Evolutionary conservation across 1,140 invertebrate genomes (phyloP), one percentile per base, ranked within the genome.

Genomic region (Cydia strobilella): DNA sequence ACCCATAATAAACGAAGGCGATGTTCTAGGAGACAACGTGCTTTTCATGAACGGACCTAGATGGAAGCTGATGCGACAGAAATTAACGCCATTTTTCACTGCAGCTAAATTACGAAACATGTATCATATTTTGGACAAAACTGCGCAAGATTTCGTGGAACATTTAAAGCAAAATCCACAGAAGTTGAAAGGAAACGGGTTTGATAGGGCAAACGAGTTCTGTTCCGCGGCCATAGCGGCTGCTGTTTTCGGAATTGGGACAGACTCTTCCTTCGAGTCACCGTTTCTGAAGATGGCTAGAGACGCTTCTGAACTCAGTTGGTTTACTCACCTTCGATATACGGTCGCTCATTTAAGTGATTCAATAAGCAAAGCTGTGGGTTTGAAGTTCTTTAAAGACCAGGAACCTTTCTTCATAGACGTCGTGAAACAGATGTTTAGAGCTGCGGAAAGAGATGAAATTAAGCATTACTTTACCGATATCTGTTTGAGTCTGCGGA

Each of bases 11-110:
- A 93, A 93, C 74, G 85, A 93, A 76, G 88, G 86, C 1, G 94
- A 95, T 78, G 88, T 93, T 2, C 63, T 95, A 0, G 90, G 92
- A n/a, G 91, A 93, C 5, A 93, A 94, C 76, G 80, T 96, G 39
- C 93, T 95, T 23, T 87, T 87, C 13, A 76, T 86, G 79, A 86
- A 85, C 27, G 90, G 87, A 23, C 81, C 81, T 12, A 84, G 84
- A 76, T 94, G 93, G 93, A 89, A 91, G 80, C 79, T 89, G 6
- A 81, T 93, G 54, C 74, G 93, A 73, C 86, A 90, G 39, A 93
- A 84, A 59, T 81, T 94, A 77, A 87, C 86, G 0, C 92, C 93
- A 3, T 79, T 89, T 0, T 94, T 94, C 75, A 93, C 90, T 3
- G 80, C 90, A 0, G 77, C 81, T 0, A 94, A 94, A 85, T 85